Evolutionary conservation across 1,140 invertebrate species (phyloP), one percentile per base, ranked within the genome.

Genomic region (Bombus vancouverensis): DNA sequence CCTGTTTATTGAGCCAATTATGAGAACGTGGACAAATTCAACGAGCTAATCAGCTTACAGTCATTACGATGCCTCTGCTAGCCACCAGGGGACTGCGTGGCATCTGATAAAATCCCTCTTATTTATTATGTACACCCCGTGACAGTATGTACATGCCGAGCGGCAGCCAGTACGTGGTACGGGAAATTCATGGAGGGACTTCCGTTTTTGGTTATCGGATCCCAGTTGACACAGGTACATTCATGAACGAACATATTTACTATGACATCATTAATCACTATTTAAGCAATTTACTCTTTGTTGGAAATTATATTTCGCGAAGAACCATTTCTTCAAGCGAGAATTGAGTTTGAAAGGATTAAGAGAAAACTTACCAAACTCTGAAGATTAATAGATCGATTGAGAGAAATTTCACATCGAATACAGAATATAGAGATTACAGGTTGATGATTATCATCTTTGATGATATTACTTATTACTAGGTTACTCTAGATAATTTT

Each of bases 11-110:
- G 92, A 92, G 92, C 91, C 93, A 95, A 94, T 95, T 94, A 94
- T 93, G 93, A 92, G 91, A 93, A 94, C 91, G 94, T 93, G 91
- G 93, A 95, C 93, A 94, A 95, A 94, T 95, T 94, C 93, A 92
- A 92, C 88, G 88, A 86, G 91, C 92, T 94, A 94, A 94, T 94
- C 93, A 95, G 94, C 94, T 94, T 94, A 93, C 83, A 89, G 84
- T 83, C 57, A 91, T 90, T 93, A 92, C 92, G 93, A 93, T 93
- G 83, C 91, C 87, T 78, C 85, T 89, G 88, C 91, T 92, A 93
- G 90, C 92, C 84, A 85, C 91, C 92, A 91, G 93, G 91, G 92
- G 91, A 92, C 91, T 91, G 90, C 92, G 89, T 93, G 91, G 92
- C 93, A 94, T 94, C 94, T 94, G 94, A 94, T 94, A 94, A 94